A percentile compares a stretch with the other conserved stretches of the same genome.
phyloP scores from a whole-genome alignment of 2,113 vertebrate genomes.

The Benitochromis conjunctus region DNA sequence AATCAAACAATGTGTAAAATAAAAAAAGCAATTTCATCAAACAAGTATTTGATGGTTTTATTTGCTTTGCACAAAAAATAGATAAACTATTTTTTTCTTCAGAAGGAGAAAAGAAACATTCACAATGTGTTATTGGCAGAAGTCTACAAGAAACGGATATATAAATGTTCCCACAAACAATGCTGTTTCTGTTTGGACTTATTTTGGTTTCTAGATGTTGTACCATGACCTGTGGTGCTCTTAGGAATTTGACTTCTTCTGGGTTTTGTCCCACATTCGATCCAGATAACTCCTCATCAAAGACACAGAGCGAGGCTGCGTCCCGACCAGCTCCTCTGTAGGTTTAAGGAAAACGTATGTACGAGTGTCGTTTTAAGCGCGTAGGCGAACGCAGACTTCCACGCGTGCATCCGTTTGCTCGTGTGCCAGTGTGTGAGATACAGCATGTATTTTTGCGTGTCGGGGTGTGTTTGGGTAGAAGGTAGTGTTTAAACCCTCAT shows the following conservation, averaged over 20 bases:
- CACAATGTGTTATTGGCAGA: constrained; percentile 37
- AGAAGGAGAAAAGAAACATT: not conserved
- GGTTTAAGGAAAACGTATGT: not conserved
- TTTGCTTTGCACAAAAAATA: constrained; percentile 35
- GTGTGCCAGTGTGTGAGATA: not conserved
- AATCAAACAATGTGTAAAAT: constrained; percentile 42
- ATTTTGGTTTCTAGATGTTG: constrained; percentile 24
- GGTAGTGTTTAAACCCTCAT: constrained; percentile 73
- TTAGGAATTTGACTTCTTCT: constrained; percentile 8
- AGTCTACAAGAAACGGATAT: constrained; percentile 14
- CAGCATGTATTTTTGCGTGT: constrained; percentile 8
- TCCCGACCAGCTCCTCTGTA: not conserved
- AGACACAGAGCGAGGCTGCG: not conserved
- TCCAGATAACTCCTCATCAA: not conserved
- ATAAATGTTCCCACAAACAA: constrained; percentile 25
- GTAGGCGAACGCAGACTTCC: not conserved
- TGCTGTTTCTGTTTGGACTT: constrained; percentile 15
- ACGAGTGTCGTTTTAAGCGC: not conserved
- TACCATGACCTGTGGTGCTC: not conserved
- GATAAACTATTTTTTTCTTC: constrained; percentile 18
- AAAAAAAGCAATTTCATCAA: constrained; percentile 32
- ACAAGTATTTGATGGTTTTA: constrained; percentile 5
- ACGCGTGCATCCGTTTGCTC: not conserved
- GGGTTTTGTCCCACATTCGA: not conserved
- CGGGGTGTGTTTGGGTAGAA: constrained; percentile 67